Conservation (phyloP, 2,797 vertebrate species). For the Gobionotothen gibberifrons region DNA sequence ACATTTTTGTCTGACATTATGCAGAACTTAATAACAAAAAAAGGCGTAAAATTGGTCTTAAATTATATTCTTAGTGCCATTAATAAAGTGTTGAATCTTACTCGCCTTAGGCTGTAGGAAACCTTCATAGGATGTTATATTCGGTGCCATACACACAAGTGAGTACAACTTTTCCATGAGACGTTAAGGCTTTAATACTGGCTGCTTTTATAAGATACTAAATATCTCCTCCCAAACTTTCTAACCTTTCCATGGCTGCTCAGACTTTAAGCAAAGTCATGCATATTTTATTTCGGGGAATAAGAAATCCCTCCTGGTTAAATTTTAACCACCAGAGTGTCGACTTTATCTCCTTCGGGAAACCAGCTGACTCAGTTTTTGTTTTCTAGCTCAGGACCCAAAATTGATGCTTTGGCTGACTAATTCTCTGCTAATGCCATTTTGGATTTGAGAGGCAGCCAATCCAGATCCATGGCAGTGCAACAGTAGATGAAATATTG, state of each 20-base stretch:
- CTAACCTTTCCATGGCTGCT: neutral
- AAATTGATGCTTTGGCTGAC: conserved; percentile 22
- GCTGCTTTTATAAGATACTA: conserved; percentile 8
- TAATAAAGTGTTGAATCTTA: no score
- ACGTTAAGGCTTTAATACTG: conserved; percentile 5
- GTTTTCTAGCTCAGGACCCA: conserved; percentile 10
- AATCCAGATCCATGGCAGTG: neutral
- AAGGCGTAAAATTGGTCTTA: no score
- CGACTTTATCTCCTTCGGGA: neutral
- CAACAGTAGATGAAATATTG: conserved; percentile 40
- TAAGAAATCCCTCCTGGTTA: neutral
- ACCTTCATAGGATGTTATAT: neutral
- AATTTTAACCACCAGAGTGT: conserved; percentile 25
- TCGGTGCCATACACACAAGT: neutral
- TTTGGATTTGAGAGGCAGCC: conserved; percentile 47
- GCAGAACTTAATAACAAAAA: no score
- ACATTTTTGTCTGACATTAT: no score
- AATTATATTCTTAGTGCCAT: no score
- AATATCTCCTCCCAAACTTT: conserved; percentile 18
- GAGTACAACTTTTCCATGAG: neutral
- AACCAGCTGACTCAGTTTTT: conserved; percentile 8
- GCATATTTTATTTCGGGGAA: conserved; percentile 26
- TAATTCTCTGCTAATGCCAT: conserved; percentile 42
- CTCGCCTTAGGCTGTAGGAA: no score
- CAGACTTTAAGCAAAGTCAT: neutral